A percentile compares a stretch with the other conserved stretches of the same genome.
These are phyloP conservation scores for Neofelis nebulosa DNA, from an alignment of 2,113 vertebrate species.

Conservation along the genomic window DNA sequence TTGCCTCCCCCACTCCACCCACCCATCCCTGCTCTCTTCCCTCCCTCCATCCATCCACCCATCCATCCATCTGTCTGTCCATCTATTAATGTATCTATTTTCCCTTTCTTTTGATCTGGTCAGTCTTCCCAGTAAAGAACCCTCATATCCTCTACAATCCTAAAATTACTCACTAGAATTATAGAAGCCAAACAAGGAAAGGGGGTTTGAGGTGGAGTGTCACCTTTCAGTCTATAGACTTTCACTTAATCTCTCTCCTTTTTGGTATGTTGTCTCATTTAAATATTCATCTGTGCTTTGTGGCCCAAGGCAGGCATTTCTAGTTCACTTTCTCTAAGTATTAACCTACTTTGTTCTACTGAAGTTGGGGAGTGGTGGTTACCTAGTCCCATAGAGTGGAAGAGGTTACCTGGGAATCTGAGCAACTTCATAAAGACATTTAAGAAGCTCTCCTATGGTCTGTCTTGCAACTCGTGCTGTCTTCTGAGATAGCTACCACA, in stretches of 20 bases:
- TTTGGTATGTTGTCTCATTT: not conserved
- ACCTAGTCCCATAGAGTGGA: not conserved
- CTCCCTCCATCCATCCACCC: too few species aligned
- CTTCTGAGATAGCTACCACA: not conserved
- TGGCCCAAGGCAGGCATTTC: not conserved
- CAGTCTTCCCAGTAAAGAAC: not conserved
- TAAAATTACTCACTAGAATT: not conserved
- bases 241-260: not conserved
- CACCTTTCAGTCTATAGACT: not conserved
- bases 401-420: not conserved
- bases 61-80: not conserved
- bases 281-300: not conserved
- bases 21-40: too few species aligned
- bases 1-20: fast-evolving
- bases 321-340: not conserved
- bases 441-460: not conserved
- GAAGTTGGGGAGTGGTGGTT: not conserved
- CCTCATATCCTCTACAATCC: not conserved
- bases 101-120: not conserved
- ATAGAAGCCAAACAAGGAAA: not conserved
- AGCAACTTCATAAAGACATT: not conserved
- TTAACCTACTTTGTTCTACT: not conserved
- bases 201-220: not conserved
- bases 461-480: too few species aligned
- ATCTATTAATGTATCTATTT: not conserved